phyloP scores from a whole-genome alignment of 2,797 vertebrate species.

The Enteromius unitaeniatus region DNA sequence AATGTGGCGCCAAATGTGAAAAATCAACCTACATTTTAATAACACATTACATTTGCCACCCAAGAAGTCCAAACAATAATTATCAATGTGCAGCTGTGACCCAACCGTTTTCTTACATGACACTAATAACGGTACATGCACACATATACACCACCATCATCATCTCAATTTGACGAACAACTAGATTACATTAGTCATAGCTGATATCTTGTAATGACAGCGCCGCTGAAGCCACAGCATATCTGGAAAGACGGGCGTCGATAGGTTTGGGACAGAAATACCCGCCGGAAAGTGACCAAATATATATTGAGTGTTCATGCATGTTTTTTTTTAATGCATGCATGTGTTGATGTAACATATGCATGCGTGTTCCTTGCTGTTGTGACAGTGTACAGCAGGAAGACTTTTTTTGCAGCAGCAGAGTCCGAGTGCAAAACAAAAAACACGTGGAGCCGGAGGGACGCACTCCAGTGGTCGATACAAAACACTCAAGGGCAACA shows the following conservation, averaged over 20 bases:
- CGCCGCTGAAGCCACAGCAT: not conserved
- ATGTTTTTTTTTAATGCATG: not conserved
- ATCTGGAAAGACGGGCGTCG: not conserved
- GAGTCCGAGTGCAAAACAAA: slow-evolving; percentile 52
- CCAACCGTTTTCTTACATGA: not conserved
- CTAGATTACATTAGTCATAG: not conserved
- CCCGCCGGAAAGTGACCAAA: not conserved
- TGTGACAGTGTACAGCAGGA: not conserved
- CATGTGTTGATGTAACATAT: too few species aligned
- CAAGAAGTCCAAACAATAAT: not conserved
- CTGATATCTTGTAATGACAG: not conserved
- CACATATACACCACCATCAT: too few species aligned
- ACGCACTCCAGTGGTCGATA: not conserved
- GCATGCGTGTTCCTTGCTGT: not conserved
- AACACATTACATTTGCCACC: not conserved
- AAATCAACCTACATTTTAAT: not conserved
- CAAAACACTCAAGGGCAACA: not conserved
- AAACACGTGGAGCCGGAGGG: slow-evolving; percentile 55
- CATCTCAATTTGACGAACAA: not conserved
- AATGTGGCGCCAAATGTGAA: not conserved
- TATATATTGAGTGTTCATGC: too few species aligned
- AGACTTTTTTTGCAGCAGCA: not conserved
- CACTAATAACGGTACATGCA: too few species aligned
- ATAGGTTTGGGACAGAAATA: not conserved
- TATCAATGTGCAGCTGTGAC: not conserved